Evolutionary conservation across 2,888 invertebrate genomes (phyloP).

Genomic region (Heliconius ethilla): DNA sequence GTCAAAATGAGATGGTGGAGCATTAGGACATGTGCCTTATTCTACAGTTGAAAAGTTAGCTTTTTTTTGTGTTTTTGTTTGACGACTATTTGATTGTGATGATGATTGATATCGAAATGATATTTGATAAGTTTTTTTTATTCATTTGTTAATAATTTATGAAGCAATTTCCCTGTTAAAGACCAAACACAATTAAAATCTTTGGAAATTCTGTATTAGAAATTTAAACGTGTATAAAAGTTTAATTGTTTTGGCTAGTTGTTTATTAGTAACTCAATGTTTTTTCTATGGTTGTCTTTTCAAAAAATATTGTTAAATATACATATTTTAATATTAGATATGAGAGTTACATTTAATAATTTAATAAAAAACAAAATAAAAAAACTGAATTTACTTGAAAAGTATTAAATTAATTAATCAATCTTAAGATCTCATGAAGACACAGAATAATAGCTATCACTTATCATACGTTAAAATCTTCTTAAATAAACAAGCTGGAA

Average conservation of each 20-base stretch:
- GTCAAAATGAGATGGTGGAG: conserved; percentile 41
- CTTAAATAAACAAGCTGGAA: conserved; percentile 25
- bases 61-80: conserved; percentile 4
- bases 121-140: neutral
- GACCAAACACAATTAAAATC: too few relatives aligned
- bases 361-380: neutral
- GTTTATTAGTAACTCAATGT: too few relatives aligned
- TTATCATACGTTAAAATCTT: conserved; percentile 10
- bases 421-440: neutral
- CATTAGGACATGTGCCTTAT: conserved; percentile 31
- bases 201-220: too few relatives aligned
- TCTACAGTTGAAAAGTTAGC: conserved; percentile 13
- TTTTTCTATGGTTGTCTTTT: too few relatives aligned
- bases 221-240: too few relatives aligned
- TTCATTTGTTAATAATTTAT: too few relatives aligned
- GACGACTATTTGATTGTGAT: neutral
- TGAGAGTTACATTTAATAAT: neutral
- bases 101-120: neutral
- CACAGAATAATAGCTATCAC: conserved; percentile 15
- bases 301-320: neutral
- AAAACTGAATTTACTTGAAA: neutral
- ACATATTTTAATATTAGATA: neutral
- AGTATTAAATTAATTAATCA: neutral
- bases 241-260: too few relatives aligned
- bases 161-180: too few relatives aligned